Conservation (phyloP, 2,113 vertebrate species). For the Sardina pilchardus region DNA sequence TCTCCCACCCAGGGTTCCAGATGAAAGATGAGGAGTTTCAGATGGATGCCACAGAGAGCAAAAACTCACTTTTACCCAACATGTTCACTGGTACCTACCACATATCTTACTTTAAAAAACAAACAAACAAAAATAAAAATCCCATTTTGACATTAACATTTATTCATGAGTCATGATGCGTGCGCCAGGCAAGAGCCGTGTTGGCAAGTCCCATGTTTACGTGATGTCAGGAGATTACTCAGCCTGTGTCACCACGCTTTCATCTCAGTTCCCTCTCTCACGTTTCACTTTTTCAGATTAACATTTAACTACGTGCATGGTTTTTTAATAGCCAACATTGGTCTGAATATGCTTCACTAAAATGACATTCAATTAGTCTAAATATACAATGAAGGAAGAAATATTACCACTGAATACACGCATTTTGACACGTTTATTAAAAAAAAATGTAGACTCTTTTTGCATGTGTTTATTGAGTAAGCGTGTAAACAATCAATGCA, state of each 20-base stretch:
- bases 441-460: neutral
- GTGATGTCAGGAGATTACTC: neutral
- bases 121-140: neutral
- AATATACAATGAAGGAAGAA: neutral
- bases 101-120: neutral
- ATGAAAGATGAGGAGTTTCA: conserved; percentile 56
- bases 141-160: neutral
- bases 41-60: conserved; percentile 49
- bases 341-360: neutral
- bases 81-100: conserved; percentile 51
- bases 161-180: conserved; percentile 32
- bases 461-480: neutral
- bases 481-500: neutral
- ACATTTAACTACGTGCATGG: neutral
- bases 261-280: conserved; percentile 5
- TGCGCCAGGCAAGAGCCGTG: neutral
- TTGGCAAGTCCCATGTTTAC: neutral
- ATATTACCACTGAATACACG: neutral
- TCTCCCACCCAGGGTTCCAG: conserved; percentile 45
- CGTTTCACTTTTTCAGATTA: neutral
- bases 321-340: neutral
- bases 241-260: conserved; percentile 28
- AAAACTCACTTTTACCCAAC: conserved; percentile 50
- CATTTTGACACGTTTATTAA: too few species aligned
- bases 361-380: neutral